Base-by-base conservation (phyloP, 2,797 vertebrate species). In the Chrysocyon brachyurus region DNA sequence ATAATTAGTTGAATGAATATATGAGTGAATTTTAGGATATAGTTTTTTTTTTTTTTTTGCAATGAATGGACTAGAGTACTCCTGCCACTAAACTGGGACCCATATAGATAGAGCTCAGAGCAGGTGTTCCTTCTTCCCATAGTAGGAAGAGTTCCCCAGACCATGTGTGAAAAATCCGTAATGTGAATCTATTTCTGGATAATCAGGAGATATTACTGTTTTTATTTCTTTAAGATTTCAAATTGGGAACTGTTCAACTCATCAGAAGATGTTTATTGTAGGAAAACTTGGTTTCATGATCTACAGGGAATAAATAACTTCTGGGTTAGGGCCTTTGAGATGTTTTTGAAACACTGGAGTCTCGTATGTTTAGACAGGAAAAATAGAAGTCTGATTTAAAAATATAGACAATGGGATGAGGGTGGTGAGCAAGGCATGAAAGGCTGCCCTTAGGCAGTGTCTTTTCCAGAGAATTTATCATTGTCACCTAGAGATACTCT, bases 321-420 rank as follows among this genome's bases (percentile, higher is more conserved):
- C 7, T 90, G 63, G 52, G 40, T 86, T 54, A 90, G 64, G 66
- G 19, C 75, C 61, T 91, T 63, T 78, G 87, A 79, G 75, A 82
- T 70, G 12, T 46, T 93, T 96, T 79, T 84, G 63, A 91, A 84
- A 61, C 14, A 78, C 26, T 94, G 75, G 64, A 75, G 82, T 72
- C 64, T 73, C 24, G 4, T 84, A 49, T 72, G 36, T 56, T 82
- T 84, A 28, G 26, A 24, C 6, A 28, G 46, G 78, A 96, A 79
- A n/a, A 46, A 46, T 46, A 46, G 7, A 46, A 81, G 90, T 83
- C 28, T 90, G 49, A 90, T 78, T 87, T 83, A 56, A 94, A 89
- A 70, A 57, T 90, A 46, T 2, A 84, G 56, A 77, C 28, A 91
- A n/a, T 82, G 54, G 54, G 3, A 82, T 73, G 4, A 36, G 3